Percentiles rank a stretch among this genome's conserved stretches.
These are phyloP conservation scores for Lasioglossum lativentre DNA, from an alignment of 2,888 invertebrate species.

Conservation along the genomic window DNA sequence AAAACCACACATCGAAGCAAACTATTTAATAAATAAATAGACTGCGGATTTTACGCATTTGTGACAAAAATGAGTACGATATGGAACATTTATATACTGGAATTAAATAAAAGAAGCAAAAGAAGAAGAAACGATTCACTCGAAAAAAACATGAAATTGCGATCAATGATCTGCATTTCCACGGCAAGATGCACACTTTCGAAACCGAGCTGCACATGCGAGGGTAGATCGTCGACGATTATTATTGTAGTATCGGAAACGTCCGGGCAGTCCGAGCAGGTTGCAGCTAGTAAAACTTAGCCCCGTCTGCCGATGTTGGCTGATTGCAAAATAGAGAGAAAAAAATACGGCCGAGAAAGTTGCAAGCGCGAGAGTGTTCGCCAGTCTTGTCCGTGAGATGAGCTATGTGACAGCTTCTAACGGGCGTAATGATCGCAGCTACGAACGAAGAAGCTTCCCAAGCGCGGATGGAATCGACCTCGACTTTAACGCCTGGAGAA, in stretches of 20 bases:
- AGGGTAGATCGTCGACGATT: background rate
- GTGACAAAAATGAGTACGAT: no score
- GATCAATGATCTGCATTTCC: no score
- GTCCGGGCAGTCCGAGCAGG: background rate
- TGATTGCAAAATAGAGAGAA: slow-evolving; percentile 38
- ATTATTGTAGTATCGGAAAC: background rate
- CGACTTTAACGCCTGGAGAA: slow-evolving; percentile 67
- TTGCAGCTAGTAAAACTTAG: slow-evolving; percentile 23
- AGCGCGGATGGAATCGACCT: slow-evolving; percentile 60
- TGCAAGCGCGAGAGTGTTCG: background rate
- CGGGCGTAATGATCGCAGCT: slow-evolving; percentile 66
- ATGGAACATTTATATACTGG: no score
- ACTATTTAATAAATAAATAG: no score
- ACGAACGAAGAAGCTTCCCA: slow-evolving; percentile 35
- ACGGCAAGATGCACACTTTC: no score
- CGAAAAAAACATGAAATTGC: no score
- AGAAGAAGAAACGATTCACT: no score
- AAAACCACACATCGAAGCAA: no score
- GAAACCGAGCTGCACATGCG: background rate
- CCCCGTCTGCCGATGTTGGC: slow-evolving; percentile 6
- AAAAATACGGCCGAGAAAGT: slow-evolving; percentile 20
- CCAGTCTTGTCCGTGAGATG: slow-evolving; percentile 47
- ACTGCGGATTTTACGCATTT: no score
- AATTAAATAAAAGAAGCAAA: no score
- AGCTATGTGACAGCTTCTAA: slow-evolving; percentile 69